Percentiles rank a stretch among this genome's conserved stretches.
Evolutionary conservation across 35 echinoderm and acorn worm genomes (phyloP).

Genomic region (Eucidaris tribuloides): DNA sequence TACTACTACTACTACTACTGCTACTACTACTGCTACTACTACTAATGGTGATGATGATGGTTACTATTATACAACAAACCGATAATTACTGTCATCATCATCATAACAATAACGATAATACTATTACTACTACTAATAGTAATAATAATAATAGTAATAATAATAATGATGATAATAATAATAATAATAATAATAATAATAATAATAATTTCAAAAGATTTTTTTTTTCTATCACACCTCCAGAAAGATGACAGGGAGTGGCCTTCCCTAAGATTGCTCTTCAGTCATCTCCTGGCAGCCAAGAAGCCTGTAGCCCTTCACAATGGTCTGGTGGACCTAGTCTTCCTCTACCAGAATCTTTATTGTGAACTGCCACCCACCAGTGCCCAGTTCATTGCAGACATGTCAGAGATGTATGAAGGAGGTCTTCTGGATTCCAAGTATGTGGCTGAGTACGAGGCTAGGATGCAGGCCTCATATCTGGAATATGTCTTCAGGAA

Average conservation of each 20-base stretch:
- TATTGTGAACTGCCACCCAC: constrained; percentile 69
- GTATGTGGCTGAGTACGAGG: constrained; percentile 91
- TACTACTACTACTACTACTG: too few relatives aligned
- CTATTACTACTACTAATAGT: too few relatives aligned
- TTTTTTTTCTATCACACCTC: too few relatives aligned
- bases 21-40: too few relatives aligned
- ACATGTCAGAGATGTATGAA: constrained; percentile 84
- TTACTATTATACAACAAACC: too few relatives aligned
- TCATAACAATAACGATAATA: too few relatives aligned
- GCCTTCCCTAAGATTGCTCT: constrained; percentile 43
- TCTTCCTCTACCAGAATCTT: constrained; percentile 89
- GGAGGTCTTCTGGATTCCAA: constrained; percentile 92
- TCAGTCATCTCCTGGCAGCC: constrained; percentile 44
- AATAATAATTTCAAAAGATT: too few relatives aligned
- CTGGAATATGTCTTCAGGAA: constrained; percentile 97
- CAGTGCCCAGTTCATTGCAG: constrained; percentile 74
- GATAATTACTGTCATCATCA: too few relatives aligned
- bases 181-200: too few relatives aligned
- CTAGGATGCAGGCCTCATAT: constrained; percentile 77
- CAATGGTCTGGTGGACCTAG: constrained; percentile 94
- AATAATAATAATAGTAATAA: too few relatives aligned
- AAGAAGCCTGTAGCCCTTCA: constrained; percentile 75
- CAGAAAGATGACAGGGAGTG: constrained; percentile 27
- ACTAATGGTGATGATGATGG: too few relatives aligned
- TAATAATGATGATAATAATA: too few relatives aligned